Conservation (phyloP, 2,888 invertebrate genomes). For the Oligia strigilis region DNA sequence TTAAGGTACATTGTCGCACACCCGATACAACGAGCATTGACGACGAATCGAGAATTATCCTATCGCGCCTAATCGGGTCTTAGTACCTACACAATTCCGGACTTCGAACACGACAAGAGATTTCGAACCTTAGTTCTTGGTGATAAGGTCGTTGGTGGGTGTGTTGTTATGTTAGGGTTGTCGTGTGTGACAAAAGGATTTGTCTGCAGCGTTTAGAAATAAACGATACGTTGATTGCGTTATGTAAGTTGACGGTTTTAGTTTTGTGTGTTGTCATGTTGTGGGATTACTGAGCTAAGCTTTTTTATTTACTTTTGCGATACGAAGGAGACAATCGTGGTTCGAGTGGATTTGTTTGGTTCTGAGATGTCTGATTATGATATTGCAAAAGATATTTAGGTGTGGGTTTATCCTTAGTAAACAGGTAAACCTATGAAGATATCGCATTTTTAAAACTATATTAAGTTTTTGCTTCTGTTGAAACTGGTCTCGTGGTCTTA, state of each 20-base stretch:
- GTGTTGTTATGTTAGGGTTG: constrained; percentile 66
- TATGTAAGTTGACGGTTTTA: constrained; percentile 84
- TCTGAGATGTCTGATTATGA: constrained; percentile 36
- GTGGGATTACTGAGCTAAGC: constrained; percentile 68
- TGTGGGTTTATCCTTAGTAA: not conserved
- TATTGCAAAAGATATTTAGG: constrained; percentile 29
- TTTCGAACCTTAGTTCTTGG: constrained; percentile 61
- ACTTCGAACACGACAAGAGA: constrained; percentile 30
- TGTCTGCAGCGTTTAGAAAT: constrained; percentile 87
- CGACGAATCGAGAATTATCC: constrained; percentile 86
- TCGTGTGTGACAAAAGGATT: constrained; percentile 86
- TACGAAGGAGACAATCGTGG: constrained; percentile 53
- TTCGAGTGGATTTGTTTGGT: constrained; percentile 35
- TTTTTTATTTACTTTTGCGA: constrained; percentile 73
- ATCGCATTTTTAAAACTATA: not conserved
- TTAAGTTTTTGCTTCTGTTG: not conserved
- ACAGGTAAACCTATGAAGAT: not conserved
- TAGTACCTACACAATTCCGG: constrained; percentile 69
- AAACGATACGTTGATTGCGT: constrained; percentile 88
- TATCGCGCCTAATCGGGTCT: constrained; percentile 88
- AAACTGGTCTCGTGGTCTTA: not conserved
- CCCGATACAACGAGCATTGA: constrained; percentile 83
- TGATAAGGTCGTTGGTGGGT: constrained; percentile 43
- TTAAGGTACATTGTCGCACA: constrained; percentile 82
- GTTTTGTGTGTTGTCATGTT: constrained; percentile 80